Evolutionary conservation across 2,888 invertebrate species (phyloP).

Genomic region (Cerceris ruficornis): DNA sequence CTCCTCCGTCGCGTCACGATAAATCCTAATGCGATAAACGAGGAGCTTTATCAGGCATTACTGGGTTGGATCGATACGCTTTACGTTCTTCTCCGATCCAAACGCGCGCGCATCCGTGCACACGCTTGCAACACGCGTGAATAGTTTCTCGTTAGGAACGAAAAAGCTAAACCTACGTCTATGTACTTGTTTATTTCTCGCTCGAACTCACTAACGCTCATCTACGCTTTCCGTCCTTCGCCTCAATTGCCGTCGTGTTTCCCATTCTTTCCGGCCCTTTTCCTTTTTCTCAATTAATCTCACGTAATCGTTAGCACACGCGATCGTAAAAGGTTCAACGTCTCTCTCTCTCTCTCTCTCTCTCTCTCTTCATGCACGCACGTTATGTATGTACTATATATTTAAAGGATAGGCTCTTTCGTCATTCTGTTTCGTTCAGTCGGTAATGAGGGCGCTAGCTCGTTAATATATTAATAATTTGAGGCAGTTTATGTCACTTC

Average conservation of each 20-base stretch:
- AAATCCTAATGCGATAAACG: constrained; percentile 51
- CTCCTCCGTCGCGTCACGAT: constrained; percentile 8
- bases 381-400: neutral
- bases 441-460: constrained; percentile 67
- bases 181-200: constrained; percentile 2
- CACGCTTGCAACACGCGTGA: constrained; percentile 15
- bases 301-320: neutral
- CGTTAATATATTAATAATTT: constrained; percentile 67
- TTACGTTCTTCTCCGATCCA: constrained; percentile 35
- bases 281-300: neutral
- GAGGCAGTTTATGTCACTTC: constrained; percentile 70
- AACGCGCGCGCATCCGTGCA: constrained; percentile 15
- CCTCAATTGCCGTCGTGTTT: neutral
- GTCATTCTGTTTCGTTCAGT: constrained; percentile 53
- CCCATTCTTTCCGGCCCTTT: constrained; percentile 10
- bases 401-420: constrained; percentile 59
- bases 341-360: too few species aligned
- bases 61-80: constrained; percentile 51
- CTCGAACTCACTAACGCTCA: too few species aligned
- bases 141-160: constrained; percentile 36
- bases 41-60: constrained; percentile 48
- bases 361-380: neutral
- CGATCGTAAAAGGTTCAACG: neutral
- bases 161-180: constrained; percentile 35
- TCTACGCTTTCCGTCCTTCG: neutral